Conservation (phyloP, 2,888 invertebrate species). For the Melangyna quadrimaculata region DNA sequence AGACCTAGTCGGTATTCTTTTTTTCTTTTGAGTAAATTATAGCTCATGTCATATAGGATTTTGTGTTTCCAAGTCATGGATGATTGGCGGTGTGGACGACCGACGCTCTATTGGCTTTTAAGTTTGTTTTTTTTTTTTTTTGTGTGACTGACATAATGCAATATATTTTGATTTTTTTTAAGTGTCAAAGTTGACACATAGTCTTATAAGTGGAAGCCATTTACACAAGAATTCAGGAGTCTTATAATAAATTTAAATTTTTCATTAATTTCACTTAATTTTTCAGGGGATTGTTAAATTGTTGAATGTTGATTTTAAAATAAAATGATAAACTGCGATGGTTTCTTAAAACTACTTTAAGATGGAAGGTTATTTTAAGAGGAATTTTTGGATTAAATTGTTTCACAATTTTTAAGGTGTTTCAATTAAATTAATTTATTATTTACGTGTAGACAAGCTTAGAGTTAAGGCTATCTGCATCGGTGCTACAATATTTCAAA, state of each 20-base stretch:
- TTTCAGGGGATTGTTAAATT: not conserved
- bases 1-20: conserved; percentile 31
- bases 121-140: not conserved
- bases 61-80: conserved; percentile 27
- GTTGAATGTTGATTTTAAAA: not conserved
- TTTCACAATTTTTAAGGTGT: not conserved
- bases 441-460: too few species aligned
- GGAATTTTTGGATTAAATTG: not conserved
- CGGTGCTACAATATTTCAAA: too few species aligned
- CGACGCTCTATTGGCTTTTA: conserved; percentile 10
- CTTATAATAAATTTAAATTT: conserved; percentile 22
- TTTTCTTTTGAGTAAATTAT: conserved; percentile 24
- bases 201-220: conserved; percentile 33
- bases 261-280: not conserved
- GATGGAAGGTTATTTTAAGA: not conserved
- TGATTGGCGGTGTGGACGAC: conserved; percentile 38
- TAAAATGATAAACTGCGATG: not conserved
- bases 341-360: not conserved
- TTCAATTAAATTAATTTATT: not conserved
- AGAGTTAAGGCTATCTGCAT: too few species aligned
- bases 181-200: conserved; percentile 39
- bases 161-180: conserved; percentile 35
- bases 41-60: not conserved
- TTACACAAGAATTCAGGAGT: conserved; percentile 20
- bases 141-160: conserved; percentile 17